Percentiles rank a stretch among this genome's conserved stretches.
Evolutionary conservation across 1,140 invertebrate species (phyloP).

Genomic region (Ceratina australensis): DNA sequence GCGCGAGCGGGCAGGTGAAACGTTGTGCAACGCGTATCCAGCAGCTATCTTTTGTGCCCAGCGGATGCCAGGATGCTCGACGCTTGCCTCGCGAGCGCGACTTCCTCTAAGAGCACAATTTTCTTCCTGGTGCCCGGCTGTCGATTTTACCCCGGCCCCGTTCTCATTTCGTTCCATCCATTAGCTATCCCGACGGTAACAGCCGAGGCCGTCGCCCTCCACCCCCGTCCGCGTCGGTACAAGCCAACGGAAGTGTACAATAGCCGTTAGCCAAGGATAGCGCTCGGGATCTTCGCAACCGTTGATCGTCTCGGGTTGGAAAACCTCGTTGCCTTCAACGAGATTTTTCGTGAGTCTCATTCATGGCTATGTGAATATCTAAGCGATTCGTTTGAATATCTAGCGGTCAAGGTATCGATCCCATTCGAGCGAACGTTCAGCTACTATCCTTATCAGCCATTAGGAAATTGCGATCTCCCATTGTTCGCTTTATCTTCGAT

Average conservation of each 20-base stretch:
- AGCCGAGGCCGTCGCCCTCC: too few species aligned
- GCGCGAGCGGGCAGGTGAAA: constrained; percentile 36
- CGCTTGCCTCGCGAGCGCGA: constrained; percentile 15
- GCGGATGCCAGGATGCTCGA: constrained; percentile 7
- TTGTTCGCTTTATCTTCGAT: background rate
- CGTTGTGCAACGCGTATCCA: constrained; percentile 17
- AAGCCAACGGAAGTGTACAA: constrained; percentile 30
- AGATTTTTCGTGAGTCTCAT: background rate
- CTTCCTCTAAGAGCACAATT: constrained; percentile 30
- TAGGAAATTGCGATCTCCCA: background rate
- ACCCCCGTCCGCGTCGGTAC: background rate
- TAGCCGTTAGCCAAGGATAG: background rate
- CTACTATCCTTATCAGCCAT: too few species aligned
- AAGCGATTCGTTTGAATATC: background rate
- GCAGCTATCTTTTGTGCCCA: constrained; percentile 27
- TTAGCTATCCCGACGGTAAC: constrained; percentile 22
- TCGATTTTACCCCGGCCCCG: constrained; percentile 29
- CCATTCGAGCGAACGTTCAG: too few species aligned
- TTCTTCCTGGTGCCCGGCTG: constrained; percentile 20
- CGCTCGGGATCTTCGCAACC: background rate
- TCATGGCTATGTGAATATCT: background rate
- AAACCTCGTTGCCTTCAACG: constrained; percentile 12
- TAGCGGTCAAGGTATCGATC: too few species aligned
- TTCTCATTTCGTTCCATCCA: constrained; percentile 44
- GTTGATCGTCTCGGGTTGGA: background rate